A percentile compares a stretch with the other conserved stretches of the same genome.
These are phyloP conservation scores for Passer montanus DNA, from an alignment of 2,113 vertebrate genomes.

Conservation along the genomic window DNA sequence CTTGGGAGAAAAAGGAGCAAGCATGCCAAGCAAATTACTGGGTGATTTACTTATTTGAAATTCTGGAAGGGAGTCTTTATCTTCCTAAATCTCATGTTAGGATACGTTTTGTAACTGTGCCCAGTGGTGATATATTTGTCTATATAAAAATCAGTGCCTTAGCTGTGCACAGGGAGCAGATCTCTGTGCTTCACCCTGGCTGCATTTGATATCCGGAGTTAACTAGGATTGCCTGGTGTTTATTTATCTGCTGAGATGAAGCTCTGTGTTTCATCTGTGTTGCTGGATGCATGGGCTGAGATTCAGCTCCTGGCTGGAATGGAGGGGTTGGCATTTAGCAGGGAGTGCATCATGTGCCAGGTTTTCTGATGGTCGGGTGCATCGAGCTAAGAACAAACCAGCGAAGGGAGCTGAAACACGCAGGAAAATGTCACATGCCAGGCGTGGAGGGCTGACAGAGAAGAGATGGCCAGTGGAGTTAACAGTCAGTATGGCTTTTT, in stretches of 20 bases:
- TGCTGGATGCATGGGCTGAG: not conserved
- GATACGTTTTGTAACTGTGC: not conserved
- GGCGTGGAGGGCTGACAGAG: not conserved
- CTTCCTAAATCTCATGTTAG: not conserved
- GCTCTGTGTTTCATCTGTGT: not conserved
- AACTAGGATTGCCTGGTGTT: not conserved
- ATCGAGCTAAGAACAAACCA: not conserved
- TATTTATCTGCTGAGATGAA: not conserved
- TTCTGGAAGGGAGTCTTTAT: not conserved
- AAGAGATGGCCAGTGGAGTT: not conserved
- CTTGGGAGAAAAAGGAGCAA: not conserved
- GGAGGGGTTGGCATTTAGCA: not conserved
- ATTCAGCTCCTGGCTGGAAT: not conserved
- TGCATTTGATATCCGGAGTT: not conserved
- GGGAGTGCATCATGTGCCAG: not conserved
- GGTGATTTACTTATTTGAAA: not conserved
- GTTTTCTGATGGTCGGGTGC: constrained; percentile 25
- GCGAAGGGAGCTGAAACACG: not conserved
- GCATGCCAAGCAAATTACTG: not conserved
- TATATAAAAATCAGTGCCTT: not conserved
- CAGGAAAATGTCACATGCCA: not conserved
- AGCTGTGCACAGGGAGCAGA: not conserved
- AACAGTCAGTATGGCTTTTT: not conserved
- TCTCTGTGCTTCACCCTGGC: not conserved
- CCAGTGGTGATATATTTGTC: not conserved